Percentiles rank a stretch among this genome's conserved stretches.
phyloP scores from a whole-genome alignment of 2,888 invertebrate genomes.

The Caenorhabditis drosophilae region DNA sequence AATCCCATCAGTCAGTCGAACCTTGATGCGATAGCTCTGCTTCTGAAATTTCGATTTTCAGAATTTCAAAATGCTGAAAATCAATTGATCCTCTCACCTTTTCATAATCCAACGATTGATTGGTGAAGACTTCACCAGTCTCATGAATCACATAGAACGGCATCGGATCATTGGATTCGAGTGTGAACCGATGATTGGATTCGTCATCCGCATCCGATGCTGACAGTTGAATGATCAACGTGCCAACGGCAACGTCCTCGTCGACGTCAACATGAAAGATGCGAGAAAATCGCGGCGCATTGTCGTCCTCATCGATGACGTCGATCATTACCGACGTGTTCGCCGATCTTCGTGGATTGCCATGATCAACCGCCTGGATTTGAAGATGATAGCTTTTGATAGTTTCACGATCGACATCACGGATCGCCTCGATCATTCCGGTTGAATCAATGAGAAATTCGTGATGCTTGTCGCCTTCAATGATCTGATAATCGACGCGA shows the following conservation, averaged over 20 bases:
- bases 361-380: slow-evolving; percentile 82
- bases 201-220: slow-evolving; percentile 46
- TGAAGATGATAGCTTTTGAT: slow-evolving; percentile 78
- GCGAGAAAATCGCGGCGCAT: slow-evolving; percentile 81
- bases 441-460: slow-evolving; percentile 71
- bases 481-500: slow-evolving; percentile 83
- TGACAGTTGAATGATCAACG: slow-evolving; percentile 30
- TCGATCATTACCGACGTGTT: slow-evolving; percentile 27
- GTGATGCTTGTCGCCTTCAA: slow-evolving; percentile 79
- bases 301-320: slow-evolving; percentile 89
- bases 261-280: slow-evolving; percentile 47
- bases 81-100: too few species aligned
- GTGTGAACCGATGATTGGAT: slow-evolving; percentile 30
- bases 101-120: slow-evolving; percentile 36
- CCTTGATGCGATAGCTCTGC: slow-evolving; percentile 44
- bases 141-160: slow-evolving; percentile 26
- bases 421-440: slow-evolving; percentile 25
- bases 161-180: slow-evolving; percentile 19
- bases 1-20: slow-evolving; percentile 47
- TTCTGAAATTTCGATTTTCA: slow-evolving; percentile 23
- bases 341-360: slow-evolving; percentile 75
- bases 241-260: slow-evolving; percentile 43
- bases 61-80: too few species aligned
- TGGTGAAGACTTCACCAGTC: slow-evolving; percentile 24
- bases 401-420: slow-evolving; percentile 46